Base-by-base conservation (phyloP, 2,888 invertebrate species). In the Micoletzkya japonica region DNA sequence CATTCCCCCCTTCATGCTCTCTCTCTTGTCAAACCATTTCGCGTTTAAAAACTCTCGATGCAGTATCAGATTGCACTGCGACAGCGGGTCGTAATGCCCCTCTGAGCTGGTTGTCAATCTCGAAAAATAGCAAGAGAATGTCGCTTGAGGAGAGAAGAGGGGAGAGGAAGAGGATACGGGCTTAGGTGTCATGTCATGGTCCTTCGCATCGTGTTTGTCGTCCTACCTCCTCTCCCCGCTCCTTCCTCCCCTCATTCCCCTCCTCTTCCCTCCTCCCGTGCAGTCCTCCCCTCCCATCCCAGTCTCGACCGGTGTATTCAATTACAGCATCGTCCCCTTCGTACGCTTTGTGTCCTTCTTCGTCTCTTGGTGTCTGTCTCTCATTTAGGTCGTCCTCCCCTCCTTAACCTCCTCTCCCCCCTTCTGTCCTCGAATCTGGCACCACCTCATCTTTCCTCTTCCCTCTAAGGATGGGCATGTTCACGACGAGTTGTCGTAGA, bases 241-340 rank as follows among this genome's bases (percentile, higher is more conserved):
- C 50, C 60, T 63, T 49, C 63, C 50, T 36, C 44, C 20, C 50
- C 63, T 63, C 50, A 44, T 44, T 63, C 63, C 34, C 50, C 63
- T 50, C 50, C 63, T 56, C 44, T 61, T 36, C 57, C 37, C 39
- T 39, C 34, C 39, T 39, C 44, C 44, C 4, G 39, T 28, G 59
- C 44, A 30, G 44, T 59, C 59, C 59, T 59, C 59, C 39, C 37
- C 36, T n/a, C 20, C 30, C 63, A 44, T 61, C 60, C 50, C 44
- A 44, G 50, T 50, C 63, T n/a, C n/a, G n/a, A n/a, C n/a, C n/a
- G n/a, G n/a, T n/a, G n/a, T 63, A 63, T 63, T 63, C 63, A 28
- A 63, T 63, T 63, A 63, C 63, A 63, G 44, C 63, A 32, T 50
- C 30, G 60, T 44, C 20, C 10, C 44, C 24, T 2, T 24, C 50